Conservation (phyloP, 2,113 vertebrate species). For the Spea bombifrons region DNA sequence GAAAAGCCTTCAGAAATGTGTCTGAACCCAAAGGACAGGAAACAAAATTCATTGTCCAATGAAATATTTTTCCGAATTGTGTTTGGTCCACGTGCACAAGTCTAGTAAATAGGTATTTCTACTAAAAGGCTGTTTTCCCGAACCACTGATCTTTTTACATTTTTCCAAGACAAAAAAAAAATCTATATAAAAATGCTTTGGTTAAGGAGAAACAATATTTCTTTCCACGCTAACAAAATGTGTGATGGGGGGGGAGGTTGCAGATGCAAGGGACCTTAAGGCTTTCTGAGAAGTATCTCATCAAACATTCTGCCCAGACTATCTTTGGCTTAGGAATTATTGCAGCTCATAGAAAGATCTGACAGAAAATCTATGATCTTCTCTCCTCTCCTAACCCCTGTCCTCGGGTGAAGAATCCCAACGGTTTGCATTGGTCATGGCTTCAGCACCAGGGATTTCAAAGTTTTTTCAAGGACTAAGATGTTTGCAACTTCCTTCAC, state of each 20-base stretch:
- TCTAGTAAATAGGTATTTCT: no score
- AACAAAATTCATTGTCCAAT: no score
- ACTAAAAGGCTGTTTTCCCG: no score
- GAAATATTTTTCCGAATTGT: no score
- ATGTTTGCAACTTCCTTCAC: conserved; percentile 22
- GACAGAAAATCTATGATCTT: conserved; percentile 41
- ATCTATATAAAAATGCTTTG: neutral
- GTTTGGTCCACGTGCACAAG: no score
- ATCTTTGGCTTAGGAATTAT: conserved; percentile 41
- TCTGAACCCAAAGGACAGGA: no score
- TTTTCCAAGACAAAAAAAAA: neutral
- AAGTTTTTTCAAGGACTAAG: conserved; percentile 43
- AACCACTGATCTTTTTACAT: no score
- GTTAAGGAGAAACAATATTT: conserved; percentile 36
- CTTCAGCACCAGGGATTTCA: conserved; percentile 9
- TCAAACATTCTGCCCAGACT: conserved; percentile 25
- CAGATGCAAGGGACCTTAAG: conserved; percentile 25
- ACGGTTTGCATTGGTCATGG: neutral
- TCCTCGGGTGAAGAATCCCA: conserved; percentile 40
- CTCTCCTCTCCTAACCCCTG: conserved; percentile 22
- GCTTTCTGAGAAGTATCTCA: conserved; percentile 32
- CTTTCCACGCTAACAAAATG: conserved; percentile 3
- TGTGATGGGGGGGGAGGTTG: conserved; percentile 14
- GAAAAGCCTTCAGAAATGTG: no score
- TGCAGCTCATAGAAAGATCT: conserved; percentile 37